A percentile compares a stretch with the other conserved stretches of the same genome.
Conservation (phyloP, 2,797 vertebrate species). For the Heliangelus exortis region DNA sequence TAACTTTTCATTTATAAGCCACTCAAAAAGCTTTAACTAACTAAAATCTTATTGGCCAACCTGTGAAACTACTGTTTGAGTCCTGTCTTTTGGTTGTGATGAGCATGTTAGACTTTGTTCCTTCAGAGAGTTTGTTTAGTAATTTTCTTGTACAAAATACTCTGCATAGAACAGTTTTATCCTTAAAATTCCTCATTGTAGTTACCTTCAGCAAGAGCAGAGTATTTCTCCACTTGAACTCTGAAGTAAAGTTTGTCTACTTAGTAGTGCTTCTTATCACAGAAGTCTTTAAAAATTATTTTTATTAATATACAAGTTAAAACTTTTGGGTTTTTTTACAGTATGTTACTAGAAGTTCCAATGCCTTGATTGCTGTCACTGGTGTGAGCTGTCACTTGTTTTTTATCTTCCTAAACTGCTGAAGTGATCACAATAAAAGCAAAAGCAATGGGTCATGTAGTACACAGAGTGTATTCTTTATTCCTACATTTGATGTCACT, state of each 20-base stretch:
- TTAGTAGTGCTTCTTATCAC: background rate
- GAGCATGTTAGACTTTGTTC: background rate
- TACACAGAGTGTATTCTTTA: background rate
- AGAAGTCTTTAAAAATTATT: background rate
- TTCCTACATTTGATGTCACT: background rate
- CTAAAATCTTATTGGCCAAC: background rate
- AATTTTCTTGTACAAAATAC: background rate
- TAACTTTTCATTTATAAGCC: background rate
- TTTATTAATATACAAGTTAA: background rate
- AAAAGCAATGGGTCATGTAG: constrained; percentile 32
- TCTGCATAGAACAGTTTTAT: background rate
- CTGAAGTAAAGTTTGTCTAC: background rate
- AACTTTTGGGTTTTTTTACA: background rate
- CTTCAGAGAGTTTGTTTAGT: background rate
- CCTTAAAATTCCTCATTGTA: background rate
- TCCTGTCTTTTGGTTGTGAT: background rate
- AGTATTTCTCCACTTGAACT: background rate
- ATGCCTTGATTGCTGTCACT: background rate
- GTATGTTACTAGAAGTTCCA: background rate
- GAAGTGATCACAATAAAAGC: constrained; percentile 9
- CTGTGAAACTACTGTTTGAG: background rate
- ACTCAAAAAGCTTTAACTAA: background rate
- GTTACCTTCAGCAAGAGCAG: background rate
- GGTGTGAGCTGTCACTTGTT: background rate
- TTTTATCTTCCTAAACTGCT: constrained; percentile 20